phyloP scores from a whole-genome alignment of 2,113 vertebrate genomes.

The Butastur rufipennis region DNA sequence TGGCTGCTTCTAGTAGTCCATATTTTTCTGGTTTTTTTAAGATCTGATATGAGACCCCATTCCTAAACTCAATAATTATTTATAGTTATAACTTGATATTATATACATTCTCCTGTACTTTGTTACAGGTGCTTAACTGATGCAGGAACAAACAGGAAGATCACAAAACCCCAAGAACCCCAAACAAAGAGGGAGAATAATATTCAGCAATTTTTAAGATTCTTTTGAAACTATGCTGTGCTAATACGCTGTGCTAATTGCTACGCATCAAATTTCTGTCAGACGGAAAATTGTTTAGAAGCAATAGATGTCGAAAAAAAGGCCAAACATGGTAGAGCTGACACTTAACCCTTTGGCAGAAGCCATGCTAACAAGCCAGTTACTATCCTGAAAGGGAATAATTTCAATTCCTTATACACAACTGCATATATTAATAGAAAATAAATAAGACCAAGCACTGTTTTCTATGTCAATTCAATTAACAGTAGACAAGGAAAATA shows the following conservation, averaged over 20 bases:
- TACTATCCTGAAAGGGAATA: background rate
- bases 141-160: background rate
- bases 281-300: background rate
- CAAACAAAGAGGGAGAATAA: background rate
- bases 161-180: background rate
- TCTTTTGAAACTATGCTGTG: background rate
- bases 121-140: background rate
- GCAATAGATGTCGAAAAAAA: background rate
- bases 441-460: background rate
- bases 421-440: background rate
- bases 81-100: background rate
- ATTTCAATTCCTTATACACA: background rate
- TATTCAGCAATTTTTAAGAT: background rate
- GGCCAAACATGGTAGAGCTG: background rate
- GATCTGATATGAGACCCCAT: background rate
- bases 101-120: background rate
- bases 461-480: background rate
- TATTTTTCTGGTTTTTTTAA: background rate
- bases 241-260: conserved; percentile 4
- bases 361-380: background rate
- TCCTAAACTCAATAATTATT: background rate
- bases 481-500: background rate
- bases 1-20: background rate
- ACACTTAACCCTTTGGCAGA: background rate
- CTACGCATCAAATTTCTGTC: background rate